Conservation (phyloP, 2,113 vertebrate genomes). For the Zapus hudsonius region DNA sequence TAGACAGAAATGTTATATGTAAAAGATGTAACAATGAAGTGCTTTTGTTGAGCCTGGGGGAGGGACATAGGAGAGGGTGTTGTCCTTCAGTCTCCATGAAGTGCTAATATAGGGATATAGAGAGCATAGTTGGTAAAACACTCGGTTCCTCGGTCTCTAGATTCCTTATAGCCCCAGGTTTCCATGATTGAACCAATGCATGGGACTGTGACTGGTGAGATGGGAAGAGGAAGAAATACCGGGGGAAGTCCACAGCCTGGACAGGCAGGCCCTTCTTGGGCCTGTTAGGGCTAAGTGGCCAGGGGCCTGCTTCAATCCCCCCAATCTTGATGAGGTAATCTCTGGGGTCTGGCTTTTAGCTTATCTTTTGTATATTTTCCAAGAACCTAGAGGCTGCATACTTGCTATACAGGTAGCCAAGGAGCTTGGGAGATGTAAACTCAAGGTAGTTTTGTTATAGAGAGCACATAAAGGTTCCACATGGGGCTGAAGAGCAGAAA, state of each 20-base stretch:
- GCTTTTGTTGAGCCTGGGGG: background rate
- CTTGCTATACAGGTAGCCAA: rapidly evolving
- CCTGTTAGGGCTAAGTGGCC: no score
- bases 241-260: no score
- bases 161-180: background rate
- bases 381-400: background rate
- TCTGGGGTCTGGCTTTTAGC: background rate
- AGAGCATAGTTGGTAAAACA: no score
- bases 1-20: background rate
- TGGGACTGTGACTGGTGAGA: background rate
- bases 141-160: background rate
- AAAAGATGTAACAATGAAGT: background rate
- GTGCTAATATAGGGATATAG: background rate
- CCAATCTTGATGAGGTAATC: background rate
- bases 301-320: background rate
- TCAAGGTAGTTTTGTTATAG: background rate
- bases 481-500: background rate
- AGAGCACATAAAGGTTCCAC: background rate
- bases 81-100: background rate
- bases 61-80: rapidly evolving
- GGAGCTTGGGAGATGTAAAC: background rate
- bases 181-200: background rate
- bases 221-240: background rate
- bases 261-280: background rate
- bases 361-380: background rate